Conservation (phyloP, 1,140 invertebrate species). For the Listronotus oregonensis region DNA sequence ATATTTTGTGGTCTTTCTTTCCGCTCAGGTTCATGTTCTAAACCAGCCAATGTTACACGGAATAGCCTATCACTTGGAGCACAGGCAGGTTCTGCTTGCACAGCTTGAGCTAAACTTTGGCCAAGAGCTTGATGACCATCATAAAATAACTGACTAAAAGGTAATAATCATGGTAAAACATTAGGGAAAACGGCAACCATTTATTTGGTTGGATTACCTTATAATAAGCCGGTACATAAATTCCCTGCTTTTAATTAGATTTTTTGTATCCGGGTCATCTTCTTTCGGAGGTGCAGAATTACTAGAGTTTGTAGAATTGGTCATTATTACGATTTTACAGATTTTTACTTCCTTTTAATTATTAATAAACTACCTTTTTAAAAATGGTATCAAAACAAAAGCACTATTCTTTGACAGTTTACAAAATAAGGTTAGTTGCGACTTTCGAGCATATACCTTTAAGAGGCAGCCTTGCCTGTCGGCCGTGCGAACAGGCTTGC, state of each 20-base stretch:
- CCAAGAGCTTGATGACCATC: constrained; percentile 93
- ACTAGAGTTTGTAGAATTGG: constrained; percentile 31
- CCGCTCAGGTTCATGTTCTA: constrained; percentile 83
- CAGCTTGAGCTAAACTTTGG: constrained; percentile 75
- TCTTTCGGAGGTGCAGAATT: constrained; percentile 49
- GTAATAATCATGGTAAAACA: constrained; percentile 40
- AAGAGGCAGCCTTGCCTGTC: too few relatives aligned
- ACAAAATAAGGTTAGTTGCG: too few relatives aligned
- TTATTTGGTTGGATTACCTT: constrained; percentile 65
- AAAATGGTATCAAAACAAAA: not conserved
- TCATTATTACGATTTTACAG: constrained; percentile 25
- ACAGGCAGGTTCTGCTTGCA: constrained; percentile 89
- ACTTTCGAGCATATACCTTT: too few relatives aligned
- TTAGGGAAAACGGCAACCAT: constrained; percentile 37
- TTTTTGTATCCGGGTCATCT: constrained; percentile 69
- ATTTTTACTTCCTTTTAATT: not conserved
- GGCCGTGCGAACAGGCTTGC: too few relatives aligned
- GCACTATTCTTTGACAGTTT: too few relatives aligned
- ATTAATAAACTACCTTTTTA: not conserved
- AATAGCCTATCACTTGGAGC: constrained; percentile 91
- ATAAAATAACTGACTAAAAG: constrained; percentile 83
- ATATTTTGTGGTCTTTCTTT: constrained; percentile 66
- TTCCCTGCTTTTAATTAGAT: constrained; percentile 81
- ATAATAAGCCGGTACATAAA: constrained; percentile 85
- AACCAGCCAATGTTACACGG: constrained; percentile 82